Evolutionary conservation across 2,888 invertebrate genomes (phyloP), one percentile per base, ranked within the genome.

Genomic region (Tetrapedia diversipes): DNA sequence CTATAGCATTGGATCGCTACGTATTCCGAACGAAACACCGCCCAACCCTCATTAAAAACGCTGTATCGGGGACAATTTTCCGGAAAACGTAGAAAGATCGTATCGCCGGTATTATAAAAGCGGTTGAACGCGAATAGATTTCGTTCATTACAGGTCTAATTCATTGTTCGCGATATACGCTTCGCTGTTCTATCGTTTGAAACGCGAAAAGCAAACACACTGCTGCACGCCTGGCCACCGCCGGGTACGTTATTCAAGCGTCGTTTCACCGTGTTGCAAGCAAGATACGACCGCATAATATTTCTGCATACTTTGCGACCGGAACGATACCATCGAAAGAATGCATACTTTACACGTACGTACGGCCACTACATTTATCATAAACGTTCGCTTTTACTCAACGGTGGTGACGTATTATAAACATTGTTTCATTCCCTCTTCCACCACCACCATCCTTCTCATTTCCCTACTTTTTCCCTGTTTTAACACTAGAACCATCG

Each of bases 291-390:
- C 22, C 27, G 60, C 32, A 49, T 59, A 47, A 45, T 68, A 43
- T 74, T 51, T 72, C 61, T 66, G 56, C 63, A 61, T 39, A 53
- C 49, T 34, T 56, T 22, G 54, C 47, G 34, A 37, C 41, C 45
- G 70, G 39, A 51, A 56, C 34, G 71, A 75, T 66, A 65, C 16
- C 65, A 66, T 49, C 64, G 71, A 61, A 65, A 43, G 70, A 54
- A 64, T 47, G 47, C 53, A 37, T 65, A 45, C n/a, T 47, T 47
- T 61, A 45, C 65, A 56, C 41, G 64, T 41, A 51, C 2, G 45
- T 49, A 7, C 11, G 0, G 22, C 16, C 14, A 39, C 34, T 19
- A 24, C 63, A 60, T 65, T 65, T 56, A 22, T 65, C 70, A 65
- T 49, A 54, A 60, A 16, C 19, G 16, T 39, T 57, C 39, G 22